A percentile compares a stretch with the other conserved stretches of the same genome.
Evolutionary conservation across 1,140 invertebrate genomes (phyloP).

Genomic region (Monochamus saltuarius): DNA sequence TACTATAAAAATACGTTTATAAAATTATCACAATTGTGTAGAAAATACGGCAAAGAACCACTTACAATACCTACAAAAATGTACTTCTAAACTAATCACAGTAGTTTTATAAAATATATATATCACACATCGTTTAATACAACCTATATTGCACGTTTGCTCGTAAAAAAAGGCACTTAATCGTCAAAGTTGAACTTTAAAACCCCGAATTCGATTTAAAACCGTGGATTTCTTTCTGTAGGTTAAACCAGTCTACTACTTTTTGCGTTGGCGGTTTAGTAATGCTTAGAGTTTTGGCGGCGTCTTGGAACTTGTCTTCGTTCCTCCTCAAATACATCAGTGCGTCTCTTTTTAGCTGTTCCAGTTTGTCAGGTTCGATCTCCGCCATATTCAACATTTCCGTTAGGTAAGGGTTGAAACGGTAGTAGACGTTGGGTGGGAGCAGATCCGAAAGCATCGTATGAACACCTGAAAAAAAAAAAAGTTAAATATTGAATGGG

Average conservation of each 20-base stretch:
- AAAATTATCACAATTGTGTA: too few relatives aligned
- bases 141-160: too few relatives aligned
- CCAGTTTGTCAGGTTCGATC: slow-evolving; percentile 68
- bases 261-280: slow-evolving; percentile 52
- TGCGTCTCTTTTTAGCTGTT: slow-evolving; percentile 65
- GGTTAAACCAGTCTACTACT: slow-evolving; percentile 54
- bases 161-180: too few relatives aligned
- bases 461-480: slow-evolving; percentile 69
- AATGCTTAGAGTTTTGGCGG: slow-evolving; percentile 55
- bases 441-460: slow-evolving; percentile 80
- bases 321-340: slow-evolving; percentile 77
- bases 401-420: slow-evolving; percentile 89
- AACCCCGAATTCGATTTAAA: slow-evolving; percentile 2
- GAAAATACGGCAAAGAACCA: too few relatives aligned
- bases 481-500: background rate
- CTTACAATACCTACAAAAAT: too few relatives aligned
- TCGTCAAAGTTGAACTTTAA: too few relatives aligned
- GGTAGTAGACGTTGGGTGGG: slow-evolving; percentile 75
- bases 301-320: slow-evolving; percentile 70
- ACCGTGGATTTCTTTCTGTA: slow-evolving; percentile 31
- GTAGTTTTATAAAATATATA: too few relatives aligned
- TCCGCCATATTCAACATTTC: slow-evolving; percentile 84
- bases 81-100: too few relatives aligned
- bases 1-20: too few relatives aligned
- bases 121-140: too few relatives aligned